Percentiles rank a stretch among this genome's conserved stretches.
phyloP scores from a whole-genome alignment of 2,113 vertebrate genomes.

The Lanius ludovicianus region DNA sequence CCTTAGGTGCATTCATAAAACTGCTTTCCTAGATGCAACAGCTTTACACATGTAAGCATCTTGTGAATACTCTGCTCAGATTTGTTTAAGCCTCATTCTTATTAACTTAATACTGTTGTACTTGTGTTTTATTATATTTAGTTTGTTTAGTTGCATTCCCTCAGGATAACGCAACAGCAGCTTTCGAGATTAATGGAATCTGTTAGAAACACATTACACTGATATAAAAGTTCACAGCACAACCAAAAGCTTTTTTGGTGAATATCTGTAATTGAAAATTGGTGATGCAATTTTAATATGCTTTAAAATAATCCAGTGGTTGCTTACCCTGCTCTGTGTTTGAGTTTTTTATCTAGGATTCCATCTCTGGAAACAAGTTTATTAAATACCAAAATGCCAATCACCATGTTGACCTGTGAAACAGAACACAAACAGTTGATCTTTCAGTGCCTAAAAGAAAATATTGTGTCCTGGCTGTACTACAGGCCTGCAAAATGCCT shows the following conservation, averaged over 20 bases:
- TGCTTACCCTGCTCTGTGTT: conserved; percentile 98
- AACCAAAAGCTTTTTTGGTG: conserved; percentile 21
- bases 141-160: conserved; percentile 14
- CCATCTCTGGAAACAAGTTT: conserved; percentile 99
- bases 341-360: conserved; percentile 99
- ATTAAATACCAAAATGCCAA: conserved; percentile 99
- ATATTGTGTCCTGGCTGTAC: not conserved
- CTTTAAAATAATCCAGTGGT: conserved; percentile 54
- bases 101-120: conserved; percentile 52
- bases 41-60: not conserved
- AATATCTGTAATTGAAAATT: conserved; percentile 13
- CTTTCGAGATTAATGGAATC: conserved; percentile 30
- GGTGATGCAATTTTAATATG: conserved; percentile 8
- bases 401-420: conserved; percentile 99
- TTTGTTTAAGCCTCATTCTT: not conserved
- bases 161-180: not conserved
- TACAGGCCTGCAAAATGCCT: not conserved
- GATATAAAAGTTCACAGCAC: conserved; percentile 28
- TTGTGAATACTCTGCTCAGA: not conserved
- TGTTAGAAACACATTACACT: conserved; percentile 18
- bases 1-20: not conserved
- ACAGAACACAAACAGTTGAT: conserved; percentile 66
- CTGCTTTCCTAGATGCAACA: not conserved
- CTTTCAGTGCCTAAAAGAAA: conserved; percentile 46
- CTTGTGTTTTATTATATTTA: conserved; percentile 50